Conservation (phyloP, 1,140 invertebrate genomes). For the Diabrotica virgifera region DNA sequence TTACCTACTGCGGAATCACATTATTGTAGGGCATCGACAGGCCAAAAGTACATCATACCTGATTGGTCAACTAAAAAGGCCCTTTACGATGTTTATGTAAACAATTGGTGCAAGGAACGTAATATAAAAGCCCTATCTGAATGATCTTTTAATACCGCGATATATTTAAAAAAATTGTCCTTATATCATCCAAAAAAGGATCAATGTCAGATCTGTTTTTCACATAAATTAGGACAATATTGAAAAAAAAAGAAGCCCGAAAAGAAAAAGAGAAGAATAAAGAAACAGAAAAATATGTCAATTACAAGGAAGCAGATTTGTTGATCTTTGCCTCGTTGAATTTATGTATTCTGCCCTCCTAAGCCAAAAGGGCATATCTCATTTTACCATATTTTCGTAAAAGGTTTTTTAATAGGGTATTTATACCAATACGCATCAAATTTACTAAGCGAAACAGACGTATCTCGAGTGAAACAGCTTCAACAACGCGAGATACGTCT, state of each 20-base stretch:
- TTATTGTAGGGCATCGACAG: not conserved
- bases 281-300: constrained; percentile 8
- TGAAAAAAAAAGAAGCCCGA: constrained; percentile 11
- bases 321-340: no score
- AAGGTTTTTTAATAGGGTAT: no score
- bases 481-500: no score
- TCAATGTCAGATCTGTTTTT: no score
- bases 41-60: not conserved
- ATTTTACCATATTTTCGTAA: no score
- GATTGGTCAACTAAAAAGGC: not conserved
- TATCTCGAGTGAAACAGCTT: no score
- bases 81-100: not conserved
- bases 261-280: constrained; percentile 11
- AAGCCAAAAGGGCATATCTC: no score
- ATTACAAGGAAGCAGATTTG: no score
- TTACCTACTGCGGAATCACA: not conserved
- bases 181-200: not conserved
- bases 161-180: not conserved
- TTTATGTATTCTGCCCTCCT: no score
- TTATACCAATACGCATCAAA: no score
- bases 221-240: not conserved
- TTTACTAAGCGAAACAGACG: no score
- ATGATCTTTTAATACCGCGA: not conserved
- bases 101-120: not conserved
- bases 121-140: not conserved